Conservation (phyloP, 2,888 invertebrate genomes). For the Koerneria pararmatus region DNA sequence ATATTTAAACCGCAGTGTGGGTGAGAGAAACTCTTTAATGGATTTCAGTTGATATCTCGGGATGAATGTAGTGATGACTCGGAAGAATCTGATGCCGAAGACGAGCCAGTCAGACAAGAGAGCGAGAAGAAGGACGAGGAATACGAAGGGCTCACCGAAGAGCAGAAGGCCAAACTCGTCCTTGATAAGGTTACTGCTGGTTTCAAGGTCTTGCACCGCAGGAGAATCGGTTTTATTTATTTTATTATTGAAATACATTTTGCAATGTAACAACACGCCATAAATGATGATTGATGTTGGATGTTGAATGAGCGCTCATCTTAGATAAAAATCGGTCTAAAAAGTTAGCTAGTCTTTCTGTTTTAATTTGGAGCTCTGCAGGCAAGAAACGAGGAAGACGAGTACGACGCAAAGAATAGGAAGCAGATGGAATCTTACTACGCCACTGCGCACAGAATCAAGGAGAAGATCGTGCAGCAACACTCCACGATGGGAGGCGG, state of each 20-base stretch:
- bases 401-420: conserved; percentile 76
- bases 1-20: too few species aligned
- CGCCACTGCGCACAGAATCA: conserved; percentile 87
- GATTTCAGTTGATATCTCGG: not conserved
- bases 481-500: conserved; percentile 88
- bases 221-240: too few species aligned
- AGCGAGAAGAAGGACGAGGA: conserved; percentile 57
- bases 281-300: too few species aligned
- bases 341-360: not conserved
- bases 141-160: conserved; percentile 43
- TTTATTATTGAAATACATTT: too few species aligned
- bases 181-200: conserved; percentile 24
- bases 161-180: conserved; percentile 24
- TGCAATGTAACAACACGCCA: too few species aligned
- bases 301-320: too few species aligned
- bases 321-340: not conserved
- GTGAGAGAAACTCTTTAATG: too few species aligned
- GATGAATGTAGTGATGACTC: not conserved
- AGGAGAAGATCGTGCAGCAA: conserved; percentile 84
- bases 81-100: conserved; percentile 10
- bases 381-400: conserved; percentile 72
- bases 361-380: not conserved
- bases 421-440: conserved; percentile 84
- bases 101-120: conserved; percentile 28
- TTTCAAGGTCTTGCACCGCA: too few species aligned